phyloP scores from a whole-genome alignment of 2,797 vertebrate species.

The Falco cherrug region DNA sequence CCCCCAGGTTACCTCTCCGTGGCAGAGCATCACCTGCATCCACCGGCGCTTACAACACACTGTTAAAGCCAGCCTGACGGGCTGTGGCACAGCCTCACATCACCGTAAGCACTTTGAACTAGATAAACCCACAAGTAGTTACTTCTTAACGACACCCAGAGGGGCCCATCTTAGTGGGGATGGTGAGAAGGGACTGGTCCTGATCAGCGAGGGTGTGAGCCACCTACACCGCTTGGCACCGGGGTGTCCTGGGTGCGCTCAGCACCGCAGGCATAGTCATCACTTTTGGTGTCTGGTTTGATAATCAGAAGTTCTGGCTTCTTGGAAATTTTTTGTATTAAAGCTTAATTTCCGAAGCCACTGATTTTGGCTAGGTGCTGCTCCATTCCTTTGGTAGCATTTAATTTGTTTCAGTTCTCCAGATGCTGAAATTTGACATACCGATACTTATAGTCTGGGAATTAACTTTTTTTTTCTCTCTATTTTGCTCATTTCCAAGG shows the following conservation, averaged over 20 bases:
- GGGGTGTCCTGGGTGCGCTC: background rate
- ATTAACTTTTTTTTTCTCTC: background rate
- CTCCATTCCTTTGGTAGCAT: background rate
- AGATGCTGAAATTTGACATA: background rate
- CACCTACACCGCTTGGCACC: fast-evolving
- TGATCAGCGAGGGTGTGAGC: background rate
- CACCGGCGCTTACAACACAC: background rate
- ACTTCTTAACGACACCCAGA: background rate
- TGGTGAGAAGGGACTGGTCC: background rate
- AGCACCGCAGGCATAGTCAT: background rate
- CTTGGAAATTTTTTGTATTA: background rate
- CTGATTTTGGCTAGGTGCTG: background rate
- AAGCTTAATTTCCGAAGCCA: background rate
- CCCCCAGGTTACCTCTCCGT: background rate
- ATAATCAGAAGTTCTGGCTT: background rate
- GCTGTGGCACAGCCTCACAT: background rate
- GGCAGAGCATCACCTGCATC: background rate
- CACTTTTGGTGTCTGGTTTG: background rate
- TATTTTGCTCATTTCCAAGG: background rate
- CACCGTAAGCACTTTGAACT: background rate
- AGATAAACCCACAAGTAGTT: background rate
- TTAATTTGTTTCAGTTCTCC: background rate
- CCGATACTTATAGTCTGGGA: background rate
- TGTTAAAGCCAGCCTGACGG: background rate
- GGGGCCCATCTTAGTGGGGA: background rate